Evolutionary conservation across 2,888 invertebrate species (phyloP).

Genomic region (Litoditis marina): DNA sequence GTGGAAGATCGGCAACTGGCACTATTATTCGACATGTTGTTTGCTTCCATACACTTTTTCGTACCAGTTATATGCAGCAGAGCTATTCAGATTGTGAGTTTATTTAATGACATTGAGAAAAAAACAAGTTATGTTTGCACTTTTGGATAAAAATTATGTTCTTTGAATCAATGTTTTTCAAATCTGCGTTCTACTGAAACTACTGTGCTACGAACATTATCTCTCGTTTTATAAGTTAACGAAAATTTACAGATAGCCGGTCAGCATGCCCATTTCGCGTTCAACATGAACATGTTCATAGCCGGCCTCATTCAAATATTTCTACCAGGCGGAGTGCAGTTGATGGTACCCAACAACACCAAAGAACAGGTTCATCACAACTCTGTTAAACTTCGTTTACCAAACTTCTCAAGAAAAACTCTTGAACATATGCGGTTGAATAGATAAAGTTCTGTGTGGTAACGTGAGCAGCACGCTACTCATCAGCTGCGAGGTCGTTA

Average conservation of each 20-base stretch:
- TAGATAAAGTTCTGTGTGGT: too few species aligned
- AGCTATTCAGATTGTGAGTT: constrained; percentile 38
- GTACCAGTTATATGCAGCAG: constrained; percentile 38
- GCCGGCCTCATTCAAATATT: constrained; percentile 39
- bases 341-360: constrained; percentile 31
- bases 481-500: too few species aligned
- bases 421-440: neutral
- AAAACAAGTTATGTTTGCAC: too few species aligned
- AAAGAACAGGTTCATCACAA: constrained; percentile 24
- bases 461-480: neutral
- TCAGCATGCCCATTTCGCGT: constrained; percentile 34
- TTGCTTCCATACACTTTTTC: constrained; percentile 37
- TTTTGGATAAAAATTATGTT: too few species aligned
- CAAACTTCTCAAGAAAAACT: neutral
- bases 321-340: constrained; percentile 33
- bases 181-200: too few species aligned
- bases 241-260: constrained; percentile 26
- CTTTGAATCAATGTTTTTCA: too few species aligned
- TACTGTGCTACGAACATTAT: too few species aligned
- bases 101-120: too few species aligned
- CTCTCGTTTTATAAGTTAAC: too few species aligned
- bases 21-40: constrained; percentile 28
- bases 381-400: neutral
- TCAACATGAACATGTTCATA: constrained; percentile 37
- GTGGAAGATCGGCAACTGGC: constrained; percentile 28